Evolutionary conservation across 2,888 invertebrate genomes (phyloP), one percentile per base, ranked within the genome.

Genomic region (Drosophila testacea): DNA sequence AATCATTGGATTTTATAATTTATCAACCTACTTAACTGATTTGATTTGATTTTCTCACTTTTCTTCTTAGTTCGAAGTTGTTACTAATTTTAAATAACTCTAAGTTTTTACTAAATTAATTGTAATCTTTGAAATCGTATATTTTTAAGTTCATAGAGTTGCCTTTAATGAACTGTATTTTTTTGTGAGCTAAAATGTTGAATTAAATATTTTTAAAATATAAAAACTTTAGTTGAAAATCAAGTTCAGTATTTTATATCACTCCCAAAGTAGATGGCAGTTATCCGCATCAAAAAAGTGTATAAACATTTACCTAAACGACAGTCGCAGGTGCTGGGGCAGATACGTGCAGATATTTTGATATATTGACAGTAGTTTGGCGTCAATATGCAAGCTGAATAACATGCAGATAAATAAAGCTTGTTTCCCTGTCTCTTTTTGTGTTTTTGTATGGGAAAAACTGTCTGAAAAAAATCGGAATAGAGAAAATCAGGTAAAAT

Each of bases 261-360:
- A 22, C 4, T 7, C 1, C 4, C 11, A 28, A 28, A 46, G 4
- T 4, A 36, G 6, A 22, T 4, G 6, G 4, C 9, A 36, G 34
- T 27, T 36, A 9, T 27, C n/a, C 4, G 34, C 9, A n/a, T 1
- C 27, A 27, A 27, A 9, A 48, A 41, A 59, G 59, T 59, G 10
- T 32, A 38, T 39, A 22, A 22, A 34, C 4, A 50, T 32, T 47
- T 47, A 28, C 51, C 36, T 6, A 22, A 44, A 51, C 32, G 54
- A 38, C 41, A 48, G n/a, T 30, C n/a, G 28, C 71, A 73, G 46
- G 34, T 67, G 50, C 41, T 51, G 30, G 34, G 16, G 28, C 41
- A 51, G 52, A 22, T 48, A 64, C 62, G 62, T 77, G 62, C 39
- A 48, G 50, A 50, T 63, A 38, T 52, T 60, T 60, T 64, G 69